These are phyloP conservation scores for Coregonus sp. DNA, from an alignment of 2,797 vertebrate genomes.

Conservation along the genomic window DNA sequence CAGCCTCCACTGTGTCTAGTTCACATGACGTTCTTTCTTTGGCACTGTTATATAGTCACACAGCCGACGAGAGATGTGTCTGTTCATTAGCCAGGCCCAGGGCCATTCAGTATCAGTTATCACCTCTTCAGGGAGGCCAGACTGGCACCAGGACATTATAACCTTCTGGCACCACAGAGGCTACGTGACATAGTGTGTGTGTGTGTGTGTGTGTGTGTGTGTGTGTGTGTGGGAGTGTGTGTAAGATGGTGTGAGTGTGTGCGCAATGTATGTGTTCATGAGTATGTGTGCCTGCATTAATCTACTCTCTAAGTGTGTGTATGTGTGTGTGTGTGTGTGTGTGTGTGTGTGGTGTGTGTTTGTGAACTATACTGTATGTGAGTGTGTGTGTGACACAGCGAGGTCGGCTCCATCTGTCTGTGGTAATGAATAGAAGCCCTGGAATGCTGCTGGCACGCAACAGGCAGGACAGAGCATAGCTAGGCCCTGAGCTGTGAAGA, in stretches of 20 bases:
- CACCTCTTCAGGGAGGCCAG: conserved; percentile 2
- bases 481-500: background rate
- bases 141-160: too few species aligned
- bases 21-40: background rate
- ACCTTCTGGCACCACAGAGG: too few species aligned
- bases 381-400: background rate
- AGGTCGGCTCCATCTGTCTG: conserved; percentile 12
- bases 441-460: conserved; percentile 10
- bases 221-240: too few species aligned
- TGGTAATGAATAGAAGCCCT: conserved; percentile 22
- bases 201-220: too few species aligned
- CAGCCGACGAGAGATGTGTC: too few species aligned
- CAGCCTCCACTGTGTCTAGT: background rate
- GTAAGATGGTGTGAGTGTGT: too few species aligned
- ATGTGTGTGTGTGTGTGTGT: background rate
- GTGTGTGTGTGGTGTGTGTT: background rate
- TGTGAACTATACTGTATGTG: too few species aligned
- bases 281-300: too few species aligned
- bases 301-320: background rate
- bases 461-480: background rate
- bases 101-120: background rate
- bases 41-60: too few species aligned
- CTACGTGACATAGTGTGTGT: too few species aligned
- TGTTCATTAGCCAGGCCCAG: too few species aligned
- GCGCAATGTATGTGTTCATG: too few species aligned